Conservation (phyloP, 2,797 vertebrate genomes). For the Champsocephalus esox region DNA sequence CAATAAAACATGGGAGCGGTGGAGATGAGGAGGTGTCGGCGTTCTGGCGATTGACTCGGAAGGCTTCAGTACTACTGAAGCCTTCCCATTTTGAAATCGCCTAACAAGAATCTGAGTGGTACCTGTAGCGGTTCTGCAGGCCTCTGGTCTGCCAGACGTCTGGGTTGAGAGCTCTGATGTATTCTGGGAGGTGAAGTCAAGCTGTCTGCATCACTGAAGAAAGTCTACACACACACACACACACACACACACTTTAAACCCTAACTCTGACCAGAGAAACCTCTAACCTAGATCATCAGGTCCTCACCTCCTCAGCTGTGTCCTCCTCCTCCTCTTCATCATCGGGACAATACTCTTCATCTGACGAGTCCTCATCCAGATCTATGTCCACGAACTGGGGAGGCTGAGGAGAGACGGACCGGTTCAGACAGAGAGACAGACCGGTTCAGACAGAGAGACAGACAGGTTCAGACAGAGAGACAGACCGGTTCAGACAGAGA, state of each 20-base stretch:
- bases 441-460: neutral
- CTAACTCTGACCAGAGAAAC: neutral
- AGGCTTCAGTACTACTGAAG: no score
- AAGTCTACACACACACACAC: constrained; percentile 76
- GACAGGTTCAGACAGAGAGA: neutral
- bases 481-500: neutral
- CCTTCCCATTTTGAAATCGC: no score
- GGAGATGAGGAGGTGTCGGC: no score
- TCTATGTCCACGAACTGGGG: constrained; percentile 96
- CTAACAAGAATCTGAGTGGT: neutral
- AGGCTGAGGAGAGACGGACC: constrained; percentile 74
- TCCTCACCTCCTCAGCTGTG: constrained; percentile 91
- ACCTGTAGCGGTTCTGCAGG: constrained; percentile 29
- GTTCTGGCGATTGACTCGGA: no score
- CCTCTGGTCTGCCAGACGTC: constrained; percentile 48
- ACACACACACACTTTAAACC: neutral
- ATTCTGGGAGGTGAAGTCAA: constrained; percentile 89
- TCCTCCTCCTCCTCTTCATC: constrained; percentile 91
- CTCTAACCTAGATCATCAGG: no score
- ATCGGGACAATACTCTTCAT: constrained; percentile 96
- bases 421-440: neutral
- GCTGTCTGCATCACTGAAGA: constrained; percentile 93
- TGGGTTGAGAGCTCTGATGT: constrained; percentile 59
- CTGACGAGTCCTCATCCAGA: constrained; percentile 94
- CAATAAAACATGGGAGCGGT: no score